Conservation (phyloP, 2,797 vertebrate genomes). For the Rhodeus uyekii region DNA sequence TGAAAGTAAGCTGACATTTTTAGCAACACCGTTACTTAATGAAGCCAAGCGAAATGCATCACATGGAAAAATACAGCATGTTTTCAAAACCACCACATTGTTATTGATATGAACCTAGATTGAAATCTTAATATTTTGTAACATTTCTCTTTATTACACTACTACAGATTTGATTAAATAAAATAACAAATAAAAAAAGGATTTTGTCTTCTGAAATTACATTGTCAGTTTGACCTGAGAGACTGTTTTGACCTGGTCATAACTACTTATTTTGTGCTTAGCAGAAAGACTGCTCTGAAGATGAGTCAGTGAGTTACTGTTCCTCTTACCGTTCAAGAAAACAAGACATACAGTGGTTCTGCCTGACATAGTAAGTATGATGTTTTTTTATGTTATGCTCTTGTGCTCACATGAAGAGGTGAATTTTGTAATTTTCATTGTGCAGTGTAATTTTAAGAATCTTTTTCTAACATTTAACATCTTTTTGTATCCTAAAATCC, state of each 20-base stretch:
- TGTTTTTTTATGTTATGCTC: background rate
- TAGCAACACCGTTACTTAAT: background rate
- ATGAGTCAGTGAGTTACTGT: background rate
- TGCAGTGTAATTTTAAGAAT: background rate
- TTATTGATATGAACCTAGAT: background rate
- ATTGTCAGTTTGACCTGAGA: background rate
- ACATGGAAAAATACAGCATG: background rate
- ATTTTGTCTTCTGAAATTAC: background rate
- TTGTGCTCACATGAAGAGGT: background rate
- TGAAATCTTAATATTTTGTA: background rate
- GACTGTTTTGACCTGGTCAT: background rate
- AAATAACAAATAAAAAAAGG: background rate
- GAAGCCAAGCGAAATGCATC: background rate
- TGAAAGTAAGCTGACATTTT: background rate
- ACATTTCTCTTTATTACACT: background rate
- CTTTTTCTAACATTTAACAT: background rate
- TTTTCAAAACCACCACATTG: background rate
- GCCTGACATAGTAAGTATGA: constrained; percentile 8
- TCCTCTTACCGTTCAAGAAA: background rate
- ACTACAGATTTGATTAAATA: background rate
- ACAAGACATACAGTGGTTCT: background rate
- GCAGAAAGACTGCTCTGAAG: background rate
- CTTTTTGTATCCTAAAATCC: background rate
- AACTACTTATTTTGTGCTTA: background rate
- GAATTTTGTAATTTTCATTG: background rate